Conservation (phyloP, 1,140 invertebrate species). For the Vollenhovia emeryi region DNA sequence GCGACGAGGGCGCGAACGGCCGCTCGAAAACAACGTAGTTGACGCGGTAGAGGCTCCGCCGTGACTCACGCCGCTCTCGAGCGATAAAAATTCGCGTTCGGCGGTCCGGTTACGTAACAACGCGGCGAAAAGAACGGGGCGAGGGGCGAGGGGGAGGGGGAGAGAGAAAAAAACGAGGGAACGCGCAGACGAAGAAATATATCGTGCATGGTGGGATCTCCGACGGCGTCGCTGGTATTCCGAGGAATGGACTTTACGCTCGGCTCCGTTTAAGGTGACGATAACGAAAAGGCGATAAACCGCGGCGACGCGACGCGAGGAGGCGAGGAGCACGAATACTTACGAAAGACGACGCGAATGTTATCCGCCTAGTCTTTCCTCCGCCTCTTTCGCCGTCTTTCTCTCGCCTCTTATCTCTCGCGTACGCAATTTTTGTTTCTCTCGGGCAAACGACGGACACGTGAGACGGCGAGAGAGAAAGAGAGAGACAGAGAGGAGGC, state of each 20-base stretch:
- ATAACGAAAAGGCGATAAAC: slow-evolving; percentile 35
- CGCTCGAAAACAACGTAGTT: not conserved
- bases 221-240: not conserved
- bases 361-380: not conserved
- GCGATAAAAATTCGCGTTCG: not conserved
- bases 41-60: not conserved
- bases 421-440: too few relatives aligned
- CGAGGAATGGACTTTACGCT: not conserved
- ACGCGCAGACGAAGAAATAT: not conserved
- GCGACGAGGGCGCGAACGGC: too few relatives aligned
- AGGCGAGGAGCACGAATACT: not conserved
- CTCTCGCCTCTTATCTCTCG: not conserved
- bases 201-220: too few relatives aligned
- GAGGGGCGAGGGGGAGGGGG: not conserved
- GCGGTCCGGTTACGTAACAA: not conserved
- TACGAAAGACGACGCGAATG: slow-evolving; percentile 17
- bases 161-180: not conserved
- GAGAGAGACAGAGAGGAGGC: too few relatives aligned
- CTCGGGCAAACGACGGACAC: not conserved
- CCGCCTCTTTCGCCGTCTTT: not conserved
- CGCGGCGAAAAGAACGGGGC: not conserved
- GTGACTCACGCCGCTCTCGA: not conserved
- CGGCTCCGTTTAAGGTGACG: not conserved
- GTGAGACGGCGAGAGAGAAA: not conserved
- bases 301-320: not conserved